Evolutionary conservation across 1,140 invertebrate species (phyloP).

Genomic region (Lepidurus couesii): DNA sequence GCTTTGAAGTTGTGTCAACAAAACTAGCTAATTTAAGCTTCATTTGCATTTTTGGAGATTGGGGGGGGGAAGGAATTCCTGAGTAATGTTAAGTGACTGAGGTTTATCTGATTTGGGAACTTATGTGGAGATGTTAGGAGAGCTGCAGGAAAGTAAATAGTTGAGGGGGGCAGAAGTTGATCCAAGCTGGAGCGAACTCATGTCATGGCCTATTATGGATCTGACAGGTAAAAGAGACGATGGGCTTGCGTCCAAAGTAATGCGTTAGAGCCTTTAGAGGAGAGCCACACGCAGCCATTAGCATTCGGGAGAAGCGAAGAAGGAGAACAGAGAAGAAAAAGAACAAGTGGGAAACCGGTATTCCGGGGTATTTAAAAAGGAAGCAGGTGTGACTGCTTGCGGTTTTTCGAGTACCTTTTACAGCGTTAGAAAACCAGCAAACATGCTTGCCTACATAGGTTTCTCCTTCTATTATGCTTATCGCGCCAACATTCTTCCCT

Average conservation of each 20-base stretch:
- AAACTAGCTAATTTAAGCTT: neutral
- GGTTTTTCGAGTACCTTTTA: neutral
- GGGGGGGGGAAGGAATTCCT: neutral
- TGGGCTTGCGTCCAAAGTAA: neutral
- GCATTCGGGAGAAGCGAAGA: neutral
- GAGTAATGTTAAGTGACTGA: neutral
- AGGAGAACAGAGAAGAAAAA: neutral
- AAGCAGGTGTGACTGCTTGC: neutral
- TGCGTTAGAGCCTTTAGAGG: too few species aligned
- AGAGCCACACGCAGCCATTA: neutral
- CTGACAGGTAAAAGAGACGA: neutral
- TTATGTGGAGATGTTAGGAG: neutral
- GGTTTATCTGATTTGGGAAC: neutral
- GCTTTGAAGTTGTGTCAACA: neutral
- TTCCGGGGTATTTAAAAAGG: neutral
- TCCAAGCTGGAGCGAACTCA: neutral
- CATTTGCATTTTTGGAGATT: neutral
- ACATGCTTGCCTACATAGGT: neutral
- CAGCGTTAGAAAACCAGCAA: constrained; percentile 11
- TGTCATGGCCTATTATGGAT: neutral
- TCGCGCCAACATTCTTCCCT: neutral
- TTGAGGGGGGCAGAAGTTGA: neutral
- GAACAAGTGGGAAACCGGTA: neutral
- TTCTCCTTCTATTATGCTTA: neutral
- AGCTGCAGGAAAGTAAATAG: neutral